Conservation (phyloP, 2,888 invertebrate species). For the Pimpla rufipes region DNA sequence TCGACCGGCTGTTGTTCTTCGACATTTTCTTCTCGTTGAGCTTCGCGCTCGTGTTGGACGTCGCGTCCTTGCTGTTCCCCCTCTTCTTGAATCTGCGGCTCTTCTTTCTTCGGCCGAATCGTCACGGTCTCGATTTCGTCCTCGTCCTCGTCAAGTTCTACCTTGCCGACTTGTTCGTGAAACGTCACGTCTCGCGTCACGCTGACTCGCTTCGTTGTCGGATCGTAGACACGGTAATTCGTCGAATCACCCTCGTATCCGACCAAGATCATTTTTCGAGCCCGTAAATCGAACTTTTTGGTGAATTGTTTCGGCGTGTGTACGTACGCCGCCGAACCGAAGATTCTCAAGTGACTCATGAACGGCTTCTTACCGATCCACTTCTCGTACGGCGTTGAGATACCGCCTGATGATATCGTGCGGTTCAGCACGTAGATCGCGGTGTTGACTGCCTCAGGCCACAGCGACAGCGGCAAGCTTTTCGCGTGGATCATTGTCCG, state of each 20-base stretch:
- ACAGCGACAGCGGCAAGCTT: neutral
- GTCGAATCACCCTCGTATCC: constrained; percentile 46
- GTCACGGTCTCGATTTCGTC: neutral
- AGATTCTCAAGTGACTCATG: constrained; percentile 8
- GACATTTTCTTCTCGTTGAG: neutral
- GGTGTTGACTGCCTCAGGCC: constrained; percentile 37
- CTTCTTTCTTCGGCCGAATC: no score
- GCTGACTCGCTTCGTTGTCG: constrained; percentile 31
- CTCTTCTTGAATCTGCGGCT: neutral
- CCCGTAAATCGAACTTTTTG: constrained; percentile 67
- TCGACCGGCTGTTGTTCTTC: neutral
- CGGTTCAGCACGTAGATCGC: constrained; percentile 25
- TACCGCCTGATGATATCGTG: constrained; percentile 12
- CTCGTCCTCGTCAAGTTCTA: neutral
- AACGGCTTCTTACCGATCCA: constrained; percentile 48
- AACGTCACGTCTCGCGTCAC: constrained; percentile 7
- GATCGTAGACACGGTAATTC: constrained; percentile 57
- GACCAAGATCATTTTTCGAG: constrained; percentile 37
- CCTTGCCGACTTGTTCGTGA: neutral
- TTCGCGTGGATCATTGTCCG: constrained; percentile 34
- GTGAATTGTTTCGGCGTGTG: constrained; percentile 57
- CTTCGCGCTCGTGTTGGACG: no score
- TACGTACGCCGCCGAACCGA: no score
- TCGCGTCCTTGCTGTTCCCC: no score
- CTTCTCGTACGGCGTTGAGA: constrained; percentile 43